phyloP scores from a whole-genome alignment of 2,113 vertebrate species.

The Lates calcarifer region DNA sequence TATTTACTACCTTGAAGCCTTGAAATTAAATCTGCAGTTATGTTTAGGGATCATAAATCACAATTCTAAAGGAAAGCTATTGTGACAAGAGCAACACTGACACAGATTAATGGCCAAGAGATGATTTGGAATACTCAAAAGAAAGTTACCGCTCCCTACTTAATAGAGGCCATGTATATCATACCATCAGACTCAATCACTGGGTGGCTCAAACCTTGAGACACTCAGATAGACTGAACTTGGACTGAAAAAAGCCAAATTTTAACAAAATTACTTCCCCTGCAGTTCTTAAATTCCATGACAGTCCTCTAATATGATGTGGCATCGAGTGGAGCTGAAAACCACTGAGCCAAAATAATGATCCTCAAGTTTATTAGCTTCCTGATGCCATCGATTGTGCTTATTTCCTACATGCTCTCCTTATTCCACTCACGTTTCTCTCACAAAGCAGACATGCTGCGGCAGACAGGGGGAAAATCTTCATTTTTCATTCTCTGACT shows the following conservation, averaged over 20 bases:
- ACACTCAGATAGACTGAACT: not conserved
- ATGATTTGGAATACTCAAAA: constrained; percentile 17
- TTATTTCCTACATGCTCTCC: not conserved
- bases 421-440: constrained; percentile 34
- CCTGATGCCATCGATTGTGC: not conserved
- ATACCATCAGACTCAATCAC: constrained; percentile 19
- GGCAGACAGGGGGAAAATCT: not conserved
- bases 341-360: constrained; percentile 37
- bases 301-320: constrained; percentile 7
- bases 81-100: constrained; percentile 21
- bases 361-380: constrained; percentile 44
- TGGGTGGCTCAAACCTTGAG: not conserved
- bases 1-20: not conserved
- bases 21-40: not conserved
- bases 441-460: constrained; percentile 12
- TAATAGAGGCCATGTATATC: constrained; percentile 9
- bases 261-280: constrained; percentile 13
- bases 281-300: constrained; percentile 3
- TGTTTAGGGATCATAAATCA: constrained; percentile 25
- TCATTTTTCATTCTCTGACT: not conserved
- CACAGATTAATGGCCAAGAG: constrained; percentile 19
- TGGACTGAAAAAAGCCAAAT: not conserved
- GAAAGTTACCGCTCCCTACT: constrained; percentile 21
- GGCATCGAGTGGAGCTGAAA: constrained; percentile 7
- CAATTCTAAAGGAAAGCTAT: constrained; percentile 15